Evolutionary conservation across 2,113 vertebrate genomes (phyloP).

Genomic region (Rhegmatorhina hoffmannsi): DNA sequence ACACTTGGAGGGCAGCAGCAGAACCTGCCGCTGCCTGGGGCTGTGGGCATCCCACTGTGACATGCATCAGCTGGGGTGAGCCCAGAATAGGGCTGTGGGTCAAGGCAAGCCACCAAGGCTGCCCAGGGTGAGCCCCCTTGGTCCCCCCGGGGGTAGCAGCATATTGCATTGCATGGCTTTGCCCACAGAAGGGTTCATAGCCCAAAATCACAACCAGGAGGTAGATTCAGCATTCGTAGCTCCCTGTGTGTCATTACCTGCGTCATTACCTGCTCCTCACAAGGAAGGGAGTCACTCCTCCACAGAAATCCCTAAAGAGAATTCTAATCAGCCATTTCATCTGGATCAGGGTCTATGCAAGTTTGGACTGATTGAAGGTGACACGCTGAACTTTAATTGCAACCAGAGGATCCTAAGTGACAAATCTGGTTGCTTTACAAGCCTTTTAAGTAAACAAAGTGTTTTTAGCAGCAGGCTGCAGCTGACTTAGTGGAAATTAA

Average conservation of each 20-base stretch:
- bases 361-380: conserved; percentile 14
- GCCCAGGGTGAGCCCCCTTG: not conserved
- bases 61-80: not conserved
- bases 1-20: not conserved
- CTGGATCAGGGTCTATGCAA: not conserved
- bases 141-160: accelerated
- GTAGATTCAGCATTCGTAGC: not conserved
- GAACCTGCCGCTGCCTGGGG: accelerated
- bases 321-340: not conserved
- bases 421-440: not conserved
- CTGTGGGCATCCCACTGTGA: not conserved
- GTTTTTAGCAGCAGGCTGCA: not conserved
- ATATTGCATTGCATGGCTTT: accelerated
- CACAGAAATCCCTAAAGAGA: not conserved
- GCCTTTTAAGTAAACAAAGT: not conserved
- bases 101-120: not conserved
- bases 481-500: not conserved
- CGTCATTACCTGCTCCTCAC: accelerated
- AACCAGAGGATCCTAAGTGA: not conserved
- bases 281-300: not conserved
- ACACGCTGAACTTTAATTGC: not conserved
- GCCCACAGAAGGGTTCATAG: accelerated
- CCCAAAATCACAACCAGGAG: not conserved
- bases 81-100: not conserved
- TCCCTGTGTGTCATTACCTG: accelerated